Base-by-base conservation (phyloP, 2,888 invertebrate genomes). In the Macrophya alboannulata region DNA sequence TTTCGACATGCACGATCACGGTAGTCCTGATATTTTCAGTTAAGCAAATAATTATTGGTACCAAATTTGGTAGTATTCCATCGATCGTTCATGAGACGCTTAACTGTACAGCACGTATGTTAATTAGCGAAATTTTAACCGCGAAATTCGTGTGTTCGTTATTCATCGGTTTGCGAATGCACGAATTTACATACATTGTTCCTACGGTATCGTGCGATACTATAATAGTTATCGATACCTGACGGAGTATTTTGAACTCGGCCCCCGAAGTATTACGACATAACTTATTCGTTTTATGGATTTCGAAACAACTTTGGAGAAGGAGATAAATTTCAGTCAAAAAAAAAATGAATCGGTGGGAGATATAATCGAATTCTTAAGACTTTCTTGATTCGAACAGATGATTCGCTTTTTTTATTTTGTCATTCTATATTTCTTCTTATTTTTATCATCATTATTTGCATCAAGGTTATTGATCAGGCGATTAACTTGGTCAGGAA, bases 401-500 rank as follows among this genome's bases (percentile, higher is more conserved):
- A 45, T 45, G 4, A 72, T 25, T n/a, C 48, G 37, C 65, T 31
- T n/a, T 68, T 68, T 72, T 72, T 21, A 9, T 72, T 43, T 45
- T 1, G n/a, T n/a, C n/a, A n/a, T n/a, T n/a, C n/a, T 21, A 21
- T 21, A 10, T 72, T 72, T 31, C 3, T 31, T 31, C 3, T 31
- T 31, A 31, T 31, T 31, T 3, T 31, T 31, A 3, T 17, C 6
- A 43, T n/a, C 4, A 81, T 62, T 12, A 40, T 79, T 79, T 21
- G 21, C 15, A 81, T 59, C 43, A n/a, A 43, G 59, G 81, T 81
- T 59, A 62, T 81, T 40, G 40, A 81, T 81, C 81, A 40, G 17
- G 37, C 5, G 43, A 62, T 43, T 81, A 62, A 81, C 81, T 62
- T 59, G 62, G 62, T 81, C 81, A 81, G 62, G 81, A 21, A 81